Base-by-base conservation (phyloP, 2,797 vertebrate genomes). In the Enteromius thamalakanensis region DNA sequence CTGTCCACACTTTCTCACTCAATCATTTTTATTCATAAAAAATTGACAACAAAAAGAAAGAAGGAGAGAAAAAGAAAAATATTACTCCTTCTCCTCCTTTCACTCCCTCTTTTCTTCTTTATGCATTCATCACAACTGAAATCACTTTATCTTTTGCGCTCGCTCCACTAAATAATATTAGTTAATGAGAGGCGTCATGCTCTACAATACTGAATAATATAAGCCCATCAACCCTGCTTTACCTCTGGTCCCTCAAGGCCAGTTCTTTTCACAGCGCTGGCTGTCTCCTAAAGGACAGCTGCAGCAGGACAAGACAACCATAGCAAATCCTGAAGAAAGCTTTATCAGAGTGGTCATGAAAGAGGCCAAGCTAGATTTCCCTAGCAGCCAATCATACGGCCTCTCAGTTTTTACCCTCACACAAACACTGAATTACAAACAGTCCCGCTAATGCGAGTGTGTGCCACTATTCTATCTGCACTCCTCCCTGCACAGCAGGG, bases 111-210 rank as follows among this genome's bases (percentile, higher is more conserved):
- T 68, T 84, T 85, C 51, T 82, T 64, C 75, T 84, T 79, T 77
- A 80, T 72, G 79, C 82, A 81, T 82, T 76, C 71, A 87, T 85
- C 81, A 80, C 82, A 76, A 81, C 76, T 42, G 84, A 83, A 87
- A 84, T 85, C 85, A 80, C 69, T 85, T 86, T 83, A 85, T 86
- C 87, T 87, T 81, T 70, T 62, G 62, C 83, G 53, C 60, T 76
- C 65, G 58, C 87, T 86, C 86, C 84, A 76, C 80, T 85, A 85
- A 87, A 90, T 89, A 90, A 90, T 84, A 88, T 89, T 90, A 89
- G 85, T 88, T 90, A 91, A 91, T 91, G 87, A 90, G 87, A 89
- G 81, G 88, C 87, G 83, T 90, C 89, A 89, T 89, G 88, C 87
- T 87, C 83, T 77, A 87, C 78, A 86, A 86, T 85, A 75, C 74